Base-by-base conservation (phyloP, 2,797 vertebrate species). In the Acropternis orthonyx region DNA sequence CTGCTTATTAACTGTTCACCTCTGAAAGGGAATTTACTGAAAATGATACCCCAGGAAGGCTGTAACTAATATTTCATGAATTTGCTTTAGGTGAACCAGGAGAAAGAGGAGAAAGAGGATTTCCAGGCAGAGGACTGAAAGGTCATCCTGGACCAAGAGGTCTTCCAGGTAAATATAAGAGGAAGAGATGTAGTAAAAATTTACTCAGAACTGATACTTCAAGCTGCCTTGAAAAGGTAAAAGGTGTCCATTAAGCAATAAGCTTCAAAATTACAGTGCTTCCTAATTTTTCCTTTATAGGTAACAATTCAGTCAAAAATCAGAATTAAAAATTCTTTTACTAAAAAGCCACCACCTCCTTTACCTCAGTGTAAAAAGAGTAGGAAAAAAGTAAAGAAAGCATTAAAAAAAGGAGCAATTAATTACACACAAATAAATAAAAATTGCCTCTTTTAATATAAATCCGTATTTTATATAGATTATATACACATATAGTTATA, bases 21-120 rank as follows among this genome's bases (percentile, higher is more conserved):
- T 83, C 51, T 56, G 46, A 63, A 67, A 49, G 28, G 7, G 24
- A 78, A 27, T 48, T 87, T 67, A 36, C 16, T 46, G 41, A 34
- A 52, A 73, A 21, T 63, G 8, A n/a, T 72, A n/a, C 14, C 78
- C 11, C 30, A 55, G 41, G 27, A 17, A 74, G 32, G 61, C 28
- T 48, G 30, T 78, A 92, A 91, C 27, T 92, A 69, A 94, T n/a
- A 24, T 76, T 89, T 97, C 13, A 61, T 80, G 75, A 65, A 81
- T 95, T 80, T 91, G 16, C 79, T 96, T 66, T 97, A 99, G 99
- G 99, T 98, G 99, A 99, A 94, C 83, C 98, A 94, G 99, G 99
- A 95, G 99, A 99, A 97, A 98, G 98, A 96, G 99, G 99, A 34
- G 98, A 98, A 56, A 98, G 98, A 98, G 99, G 99, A 46, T 97